Conservation (phyloP, 2,113 vertebrate genomes). For the Burhinus oedicnemus region DNA sequence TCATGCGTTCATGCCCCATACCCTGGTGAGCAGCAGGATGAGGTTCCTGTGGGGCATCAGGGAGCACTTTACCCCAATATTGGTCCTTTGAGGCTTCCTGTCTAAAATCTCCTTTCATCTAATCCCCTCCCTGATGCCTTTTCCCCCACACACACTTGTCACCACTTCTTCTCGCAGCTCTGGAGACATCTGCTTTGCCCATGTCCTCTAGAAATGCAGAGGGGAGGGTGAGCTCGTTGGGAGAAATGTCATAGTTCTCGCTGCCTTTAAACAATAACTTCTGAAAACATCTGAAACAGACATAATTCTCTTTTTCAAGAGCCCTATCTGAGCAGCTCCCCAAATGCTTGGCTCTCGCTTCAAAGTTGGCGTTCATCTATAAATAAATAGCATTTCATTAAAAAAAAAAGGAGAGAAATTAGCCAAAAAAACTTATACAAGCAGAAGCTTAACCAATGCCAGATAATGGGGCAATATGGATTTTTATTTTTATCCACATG, state of each 20-base stretch:
- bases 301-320: constrained; percentile 47
- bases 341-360: constrained; percentile 64
- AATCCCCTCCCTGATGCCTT: not conserved
- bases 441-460: constrained; percentile 59
- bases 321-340: constrained; percentile 43
- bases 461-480: constrained; percentile 55
- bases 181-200: constrained; percentile 58
- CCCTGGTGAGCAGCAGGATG: not conserved
- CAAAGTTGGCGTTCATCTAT: constrained; percentile 54
- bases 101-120: constrained; percentile 21
- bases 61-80: not conserved
- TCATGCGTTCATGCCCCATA: rapidly evolving
- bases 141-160: not conserved
- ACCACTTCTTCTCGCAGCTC: constrained; percentile 35
- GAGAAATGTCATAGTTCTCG: not conserved
- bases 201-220: not conserved
- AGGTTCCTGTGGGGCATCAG: not conserved
- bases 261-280: constrained; percentile 64
- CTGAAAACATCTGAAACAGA: constrained; percentile 57
- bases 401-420: constrained; percentile 33
- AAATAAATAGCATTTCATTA: constrained; percentile 67
- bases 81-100: constrained; percentile 5
- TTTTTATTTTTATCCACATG: constrained; percentile 64
- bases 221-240: not conserved
- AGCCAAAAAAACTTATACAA: constrained; percentile 52